Base-by-base conservation (phyloP, 2,888 invertebrate genomes). In the Protodeltote pygarga region DNA sequence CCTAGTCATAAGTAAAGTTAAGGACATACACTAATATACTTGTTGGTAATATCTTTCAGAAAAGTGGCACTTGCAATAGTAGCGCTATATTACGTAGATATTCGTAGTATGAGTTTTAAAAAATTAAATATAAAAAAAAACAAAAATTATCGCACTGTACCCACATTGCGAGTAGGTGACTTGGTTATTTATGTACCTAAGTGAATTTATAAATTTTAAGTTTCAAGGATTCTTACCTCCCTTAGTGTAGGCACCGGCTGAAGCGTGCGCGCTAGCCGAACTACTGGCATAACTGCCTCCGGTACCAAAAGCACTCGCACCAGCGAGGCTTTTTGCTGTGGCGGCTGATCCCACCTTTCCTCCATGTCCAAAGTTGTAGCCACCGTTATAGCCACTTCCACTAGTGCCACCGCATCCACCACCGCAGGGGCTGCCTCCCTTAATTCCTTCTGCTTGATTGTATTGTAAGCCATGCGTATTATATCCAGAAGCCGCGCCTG, bases 241-340 rank as follows among this genome's bases (percentile, higher is more conserved):
- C 85, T 89, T 89, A 20, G 79, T 78, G 31, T 72, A 73, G 19
- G 81, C 78, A 54, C 88, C 87, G 21, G 87, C 66, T 13, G 83
- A 75, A 11, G 88, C 82, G 38, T 88, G 85, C 3, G 88, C 85
- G 13, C 76, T 73, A n/a, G 88, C 83, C 15, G 85, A 82, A 48
- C 87, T 87, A 58, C 83, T 77, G n/a, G 88, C 80, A 39, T 77
- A 87, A 60, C 81, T 79, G 34, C 81, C 77, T 23, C 76, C 80
- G 49, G 63, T 3, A 8, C 65, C 71, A 25, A 59, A 71, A 3
- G 71, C 64, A 21, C 65, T 60, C 1, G 76, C 71, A 3, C 67
- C 75, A 1, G 86, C 77, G n/a, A 75, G 55, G 46, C 84, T 82
- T 44, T 81, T 85, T 1, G 85, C 83, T 20, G 69, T 54, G 3